Percentiles rank a stretch among this genome's conserved stretches.
Evolutionary conservation across 92 coral and sea anemone species (phyloP).

Genomic region (Plumapathes pennacea): DNA sequence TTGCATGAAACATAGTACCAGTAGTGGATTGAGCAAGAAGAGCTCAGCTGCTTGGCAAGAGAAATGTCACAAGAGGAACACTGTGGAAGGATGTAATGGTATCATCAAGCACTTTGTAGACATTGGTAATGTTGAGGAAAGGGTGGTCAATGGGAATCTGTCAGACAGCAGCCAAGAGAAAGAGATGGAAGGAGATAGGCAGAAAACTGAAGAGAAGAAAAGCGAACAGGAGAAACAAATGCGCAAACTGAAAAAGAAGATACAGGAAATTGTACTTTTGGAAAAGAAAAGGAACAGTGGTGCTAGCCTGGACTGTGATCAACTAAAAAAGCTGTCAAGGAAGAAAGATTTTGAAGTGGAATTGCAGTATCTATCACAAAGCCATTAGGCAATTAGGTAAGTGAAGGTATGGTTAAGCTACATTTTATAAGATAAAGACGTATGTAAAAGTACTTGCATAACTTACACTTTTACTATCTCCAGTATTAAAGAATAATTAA

Average conservation of each 20-base stretch:
- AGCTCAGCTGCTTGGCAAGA: conserved; percentile 5
- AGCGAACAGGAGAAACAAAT: conserved; percentile 72
- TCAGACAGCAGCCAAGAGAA: conserved; percentile 33
- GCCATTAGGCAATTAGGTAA: too few species aligned
- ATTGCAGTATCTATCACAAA: conserved; percentile 22
- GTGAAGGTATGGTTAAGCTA: too few species aligned
- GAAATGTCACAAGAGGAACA: too few species aligned
- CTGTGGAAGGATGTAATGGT: too few species aligned
- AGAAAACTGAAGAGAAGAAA: conserved; percentile 19
- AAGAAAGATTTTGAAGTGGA: conserved; percentile 75
- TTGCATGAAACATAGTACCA: not conserved
- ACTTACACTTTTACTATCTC: too few species aligned
- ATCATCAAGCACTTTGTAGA: conserved; percentile 46
- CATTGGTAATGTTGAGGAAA: conserved; percentile 23
- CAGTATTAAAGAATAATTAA: too few species aligned
- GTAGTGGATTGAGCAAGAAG: not conserved
- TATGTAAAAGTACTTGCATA: too few species aligned
- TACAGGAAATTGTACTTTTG: conserved; percentile 62
- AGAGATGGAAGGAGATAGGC: conserved; percentile 6
- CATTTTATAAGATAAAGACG: too few species aligned
- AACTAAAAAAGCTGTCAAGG: conserved; percentile 79
- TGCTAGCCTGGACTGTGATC: conserved; percentile 79
- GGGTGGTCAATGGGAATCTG: conserved; percentile 28
- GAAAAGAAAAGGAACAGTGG: conserved; percentile 63
- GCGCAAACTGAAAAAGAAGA: conserved; percentile 80